Evolutionary conservation across 64 coral and sea anemone species (phyloP).

Genomic region (Pocillopora verrucosa): DNA sequence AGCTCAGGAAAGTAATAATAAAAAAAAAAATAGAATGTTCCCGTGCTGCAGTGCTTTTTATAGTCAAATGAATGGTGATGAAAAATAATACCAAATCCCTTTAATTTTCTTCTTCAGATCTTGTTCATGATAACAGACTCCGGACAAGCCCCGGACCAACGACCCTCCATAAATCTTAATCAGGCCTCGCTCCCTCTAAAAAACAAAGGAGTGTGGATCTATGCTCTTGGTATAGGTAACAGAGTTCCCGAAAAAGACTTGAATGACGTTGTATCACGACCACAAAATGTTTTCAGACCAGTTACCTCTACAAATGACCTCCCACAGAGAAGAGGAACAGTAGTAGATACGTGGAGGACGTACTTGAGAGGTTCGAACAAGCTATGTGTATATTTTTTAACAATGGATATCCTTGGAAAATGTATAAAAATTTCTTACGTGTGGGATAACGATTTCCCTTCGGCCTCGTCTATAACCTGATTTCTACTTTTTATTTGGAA

Average conservation of each 20-base stretch:
- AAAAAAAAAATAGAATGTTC: too few species aligned
- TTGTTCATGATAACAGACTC: slow-evolving; percentile 46
- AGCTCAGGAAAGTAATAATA: too few species aligned
- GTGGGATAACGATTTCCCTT: neutral
- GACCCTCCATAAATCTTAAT: slow-evolving; percentile 25
- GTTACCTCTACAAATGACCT: slow-evolving; percentile 20
- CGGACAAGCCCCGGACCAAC: slow-evolving; percentile 28
- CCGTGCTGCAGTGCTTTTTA: too few species aligned
- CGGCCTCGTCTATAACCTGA: too few species aligned
- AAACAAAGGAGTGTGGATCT: slow-evolving; percentile 50
- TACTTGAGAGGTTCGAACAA: slow-evolving; percentile 27
- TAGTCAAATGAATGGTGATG: neutral
- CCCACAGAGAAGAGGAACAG: neutral
- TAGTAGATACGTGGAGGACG: slow-evolving; percentile 25
- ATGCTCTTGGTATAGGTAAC: slow-evolving; percentile 49
- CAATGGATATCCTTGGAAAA: neutral
- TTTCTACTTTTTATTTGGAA: too few species aligned
- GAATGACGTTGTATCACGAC: slow-evolving; percentile 62
- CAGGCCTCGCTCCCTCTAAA: slow-evolving; percentile 42
- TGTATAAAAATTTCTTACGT: neutral
- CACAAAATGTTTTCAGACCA: slow-evolving; percentile 44
- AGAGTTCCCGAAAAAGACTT: slow-evolving; percentile 50
- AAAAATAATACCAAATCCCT: neutral
- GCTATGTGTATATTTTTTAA: neutral
- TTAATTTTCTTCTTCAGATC: slow-evolving; percentile 25